Percentiles rank a stretch among this genome's conserved stretches.
These are phyloP conservation scores for Motacilla alba DNA, from an alignment of 2,113 vertebrate genomes.

Conservation along the genomic window DNA sequence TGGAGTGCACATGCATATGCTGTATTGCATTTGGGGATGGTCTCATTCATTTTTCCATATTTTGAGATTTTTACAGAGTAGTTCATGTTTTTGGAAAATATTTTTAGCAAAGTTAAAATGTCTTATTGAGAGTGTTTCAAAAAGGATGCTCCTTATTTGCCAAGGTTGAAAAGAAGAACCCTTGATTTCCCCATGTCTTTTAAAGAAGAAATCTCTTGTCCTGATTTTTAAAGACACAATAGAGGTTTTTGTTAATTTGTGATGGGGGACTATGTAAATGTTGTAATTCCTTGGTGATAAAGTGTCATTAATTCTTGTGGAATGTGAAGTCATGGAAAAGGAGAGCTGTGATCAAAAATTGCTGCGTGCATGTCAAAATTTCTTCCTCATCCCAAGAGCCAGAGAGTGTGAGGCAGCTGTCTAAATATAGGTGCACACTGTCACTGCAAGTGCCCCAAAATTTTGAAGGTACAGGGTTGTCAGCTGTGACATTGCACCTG, in stretches of 20 bases:
- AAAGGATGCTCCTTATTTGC: neutral
- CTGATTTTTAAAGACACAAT: neutral
- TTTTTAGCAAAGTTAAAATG: neutral
- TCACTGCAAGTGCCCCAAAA: neutral
- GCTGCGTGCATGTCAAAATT: neutral
- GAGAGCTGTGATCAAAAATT: neutral
- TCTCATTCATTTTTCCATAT: neutral
- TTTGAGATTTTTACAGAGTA: neutral
- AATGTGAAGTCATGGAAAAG: neutral
- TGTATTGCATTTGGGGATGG: neutral
- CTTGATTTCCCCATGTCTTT: neutral
- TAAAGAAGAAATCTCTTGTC: neutral
- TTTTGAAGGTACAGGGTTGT: neutral
- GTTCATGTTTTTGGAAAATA: neutral
- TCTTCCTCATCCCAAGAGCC: neutral
- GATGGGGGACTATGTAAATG: rapidly evolving
- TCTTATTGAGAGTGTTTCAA: neutral
- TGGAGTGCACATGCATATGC: neutral
- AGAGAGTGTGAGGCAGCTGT: neutral
- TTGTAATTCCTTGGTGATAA: neutral
- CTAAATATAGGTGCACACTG: neutral
- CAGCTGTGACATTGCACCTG: neutral
- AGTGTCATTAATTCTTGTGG: neutral
- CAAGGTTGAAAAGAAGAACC: neutral
- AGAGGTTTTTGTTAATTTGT: neutral